Percentiles rank a stretch among this genome's conserved stretches.
Conservation (phyloP, 1,140 invertebrate species). For the Lordiphosa clarofinis region DNA sequence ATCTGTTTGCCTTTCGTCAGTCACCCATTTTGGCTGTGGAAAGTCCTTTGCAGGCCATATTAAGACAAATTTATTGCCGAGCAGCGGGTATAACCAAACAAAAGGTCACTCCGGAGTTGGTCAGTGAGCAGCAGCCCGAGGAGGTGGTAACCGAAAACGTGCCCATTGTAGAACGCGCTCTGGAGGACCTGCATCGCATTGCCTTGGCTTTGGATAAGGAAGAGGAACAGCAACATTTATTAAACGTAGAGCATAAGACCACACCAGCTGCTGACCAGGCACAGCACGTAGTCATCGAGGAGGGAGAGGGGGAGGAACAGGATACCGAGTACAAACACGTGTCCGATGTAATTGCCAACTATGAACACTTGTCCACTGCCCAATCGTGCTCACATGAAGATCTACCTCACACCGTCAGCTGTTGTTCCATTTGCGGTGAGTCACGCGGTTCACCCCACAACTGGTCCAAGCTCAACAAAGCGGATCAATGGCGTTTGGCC, state of each 20-base stretch:
- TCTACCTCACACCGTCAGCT: constrained; percentile 24
- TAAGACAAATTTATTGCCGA: constrained; percentile 61
- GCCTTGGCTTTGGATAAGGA: constrained; percentile 37
- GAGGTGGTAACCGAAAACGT: constrained; percentile 50
- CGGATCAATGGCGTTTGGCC: constrained; percentile 67
- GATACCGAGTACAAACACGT: constrained; percentile 48
- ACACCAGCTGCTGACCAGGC: constrained; percentile 47
- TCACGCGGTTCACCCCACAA: constrained; percentile 50
- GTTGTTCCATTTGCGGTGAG: constrained; percentile 53
- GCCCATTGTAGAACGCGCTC: constrained; percentile 67
- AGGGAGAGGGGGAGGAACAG: constrained; percentile 23
- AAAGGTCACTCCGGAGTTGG: background rate
- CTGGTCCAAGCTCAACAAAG: constrained; percentile 58
- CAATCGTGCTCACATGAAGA: constrained; percentile 19
- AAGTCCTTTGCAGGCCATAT: constrained; percentile 65
- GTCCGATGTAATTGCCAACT: constrained; percentile 70
- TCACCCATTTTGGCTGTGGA: constrained; percentile 58
- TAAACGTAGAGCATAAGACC: constrained; percentile 44
- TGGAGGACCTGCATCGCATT: constrained; percentile 63
- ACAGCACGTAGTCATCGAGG: constrained; percentile 56
- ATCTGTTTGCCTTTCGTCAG: constrained; percentile 53
- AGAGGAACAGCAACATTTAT: constrained; percentile 9
- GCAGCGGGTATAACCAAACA: constrained; percentile 45
- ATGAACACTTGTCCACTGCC: constrained; percentile 55
- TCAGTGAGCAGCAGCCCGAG: constrained; percentile 2